Conservation (phyloP, 37 sponge, comb jelly and placozoan genomes). For the Aphrocallistes beatrix region DNA sequence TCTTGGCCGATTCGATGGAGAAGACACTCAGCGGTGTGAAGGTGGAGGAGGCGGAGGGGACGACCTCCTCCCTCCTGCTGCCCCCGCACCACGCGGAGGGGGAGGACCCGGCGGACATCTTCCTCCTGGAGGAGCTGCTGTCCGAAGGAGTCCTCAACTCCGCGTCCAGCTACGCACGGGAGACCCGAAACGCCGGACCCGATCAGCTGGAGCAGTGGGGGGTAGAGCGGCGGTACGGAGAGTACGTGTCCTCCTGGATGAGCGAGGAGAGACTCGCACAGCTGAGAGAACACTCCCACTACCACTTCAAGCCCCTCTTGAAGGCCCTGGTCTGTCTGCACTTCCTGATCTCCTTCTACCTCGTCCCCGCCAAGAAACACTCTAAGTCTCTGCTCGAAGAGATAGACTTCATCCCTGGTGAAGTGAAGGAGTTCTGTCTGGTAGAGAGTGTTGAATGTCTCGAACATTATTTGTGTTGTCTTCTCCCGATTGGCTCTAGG, state of each 20-base stretch:
- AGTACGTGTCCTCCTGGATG: background rate
- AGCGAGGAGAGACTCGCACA: background rate
- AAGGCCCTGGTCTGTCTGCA: background rate
- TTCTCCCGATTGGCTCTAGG: no score
- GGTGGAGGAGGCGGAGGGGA: background rate
- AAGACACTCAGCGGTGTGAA: background rate
- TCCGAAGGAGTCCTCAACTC: background rate
- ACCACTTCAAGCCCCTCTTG: background rate
- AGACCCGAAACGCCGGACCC: background rate
- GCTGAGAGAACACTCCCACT: background rate
- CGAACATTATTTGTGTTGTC: no score
- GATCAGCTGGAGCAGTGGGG: background rate
- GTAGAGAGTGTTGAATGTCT: no score
- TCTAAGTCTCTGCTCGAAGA: background rate
- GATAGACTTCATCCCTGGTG: background rate
- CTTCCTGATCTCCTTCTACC: background rate
- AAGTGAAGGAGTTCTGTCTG: background rate
- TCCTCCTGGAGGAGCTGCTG: background rate
- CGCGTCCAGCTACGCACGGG: conserved; percentile 11
- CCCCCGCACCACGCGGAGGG: background rate
- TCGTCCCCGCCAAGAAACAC: background rate
- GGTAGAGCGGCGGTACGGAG: background rate
- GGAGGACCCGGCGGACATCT: background rate
- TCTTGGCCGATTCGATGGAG: background rate
- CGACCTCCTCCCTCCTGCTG: background rate